A percentile compares a stretch with the other conserved stretches of the same genome.
These are phyloP conservation scores for Leuctra nigra DNA, from an alignment of 2,888 invertebrate genomes.

Conservation along the genomic window DNA sequence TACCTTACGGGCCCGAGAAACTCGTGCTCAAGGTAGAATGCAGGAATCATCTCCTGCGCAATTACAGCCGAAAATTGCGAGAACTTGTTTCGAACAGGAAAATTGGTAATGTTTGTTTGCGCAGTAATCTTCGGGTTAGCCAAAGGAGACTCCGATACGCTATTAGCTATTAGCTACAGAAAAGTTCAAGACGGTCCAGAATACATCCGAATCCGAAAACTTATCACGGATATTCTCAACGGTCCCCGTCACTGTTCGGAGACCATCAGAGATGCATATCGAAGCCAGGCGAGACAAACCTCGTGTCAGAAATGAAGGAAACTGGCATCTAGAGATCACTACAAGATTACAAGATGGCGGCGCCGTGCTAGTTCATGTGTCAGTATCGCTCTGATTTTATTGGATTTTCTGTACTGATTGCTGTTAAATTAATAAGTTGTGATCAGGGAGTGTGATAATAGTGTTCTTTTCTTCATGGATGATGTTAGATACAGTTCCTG, in stretches of 20 bases:
- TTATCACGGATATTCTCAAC: conserved; percentile 14
- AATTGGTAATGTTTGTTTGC: neutral
- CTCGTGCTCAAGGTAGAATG: conserved; percentile 14
- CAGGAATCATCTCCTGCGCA: conserved; percentile 17
- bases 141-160: conserved; percentile 11
- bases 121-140: neutral
- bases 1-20: conserved; percentile 13
- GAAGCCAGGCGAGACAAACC: conserved; percentile 18
- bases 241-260: conserved; percentile 24
- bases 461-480: no score
- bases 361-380: no score
- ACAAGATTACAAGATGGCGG: no score
- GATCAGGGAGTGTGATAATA: no score
- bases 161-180: conserved; percentile 15
- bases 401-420: no score
- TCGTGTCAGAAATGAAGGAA: conserved; percentile 3
- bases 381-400: no score
- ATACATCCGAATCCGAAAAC: neutral
- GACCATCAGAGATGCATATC: conserved; percentile 18
- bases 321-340: conserved; percentile 12
- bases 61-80: conserved; percentile 4
- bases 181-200: neutral
- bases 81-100: conserved; percentile 9
- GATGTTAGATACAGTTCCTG: no score
- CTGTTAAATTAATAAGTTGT: no score